phyloP scores from a whole-genome alignment of 2,113 vertebrate genomes.

The Macaca nemestrina region DNA sequence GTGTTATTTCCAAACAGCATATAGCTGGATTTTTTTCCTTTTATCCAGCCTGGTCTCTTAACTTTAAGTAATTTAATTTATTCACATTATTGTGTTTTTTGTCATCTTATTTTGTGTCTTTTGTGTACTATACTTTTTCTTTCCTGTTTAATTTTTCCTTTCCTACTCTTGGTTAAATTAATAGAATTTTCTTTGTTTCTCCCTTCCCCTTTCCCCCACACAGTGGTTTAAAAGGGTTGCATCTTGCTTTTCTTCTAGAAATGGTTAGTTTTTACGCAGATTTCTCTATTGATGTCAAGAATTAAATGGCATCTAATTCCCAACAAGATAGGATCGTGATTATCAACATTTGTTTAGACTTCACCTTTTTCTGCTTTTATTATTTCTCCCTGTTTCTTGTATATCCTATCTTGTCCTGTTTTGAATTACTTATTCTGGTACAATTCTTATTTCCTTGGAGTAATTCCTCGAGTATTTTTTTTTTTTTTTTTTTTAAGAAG shows the following conservation, averaged over 20 bases:
- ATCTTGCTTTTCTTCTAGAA: conserved; percentile 36
- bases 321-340: background rate
- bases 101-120: background rate
- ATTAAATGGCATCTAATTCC: background rate
- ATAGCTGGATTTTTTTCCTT: background rate
- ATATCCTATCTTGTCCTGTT: background rate
- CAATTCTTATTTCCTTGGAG: conserved; percentile 53
- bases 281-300: background rate
- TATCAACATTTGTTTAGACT: background rate
- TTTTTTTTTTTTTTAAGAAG: conserved; percentile 27
- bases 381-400: background rate
- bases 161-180: background rate
- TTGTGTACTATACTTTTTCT: background rate
- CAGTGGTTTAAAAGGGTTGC: background rate
- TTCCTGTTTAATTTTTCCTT: background rate
- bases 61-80: background rate
- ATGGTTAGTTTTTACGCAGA: background rate
- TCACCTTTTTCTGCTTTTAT: background rate
- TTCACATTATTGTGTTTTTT: background rate
- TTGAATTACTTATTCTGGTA: conserved; percentile 52
- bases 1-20: background rate
- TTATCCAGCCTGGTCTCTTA: background rate
- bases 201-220: background rate
- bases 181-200: conserved; percentile 24
- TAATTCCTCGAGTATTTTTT: conserved; percentile 58